Base-by-base conservation (phyloP, 2,797 vertebrate species). In the Bufotes viridis region DNA sequence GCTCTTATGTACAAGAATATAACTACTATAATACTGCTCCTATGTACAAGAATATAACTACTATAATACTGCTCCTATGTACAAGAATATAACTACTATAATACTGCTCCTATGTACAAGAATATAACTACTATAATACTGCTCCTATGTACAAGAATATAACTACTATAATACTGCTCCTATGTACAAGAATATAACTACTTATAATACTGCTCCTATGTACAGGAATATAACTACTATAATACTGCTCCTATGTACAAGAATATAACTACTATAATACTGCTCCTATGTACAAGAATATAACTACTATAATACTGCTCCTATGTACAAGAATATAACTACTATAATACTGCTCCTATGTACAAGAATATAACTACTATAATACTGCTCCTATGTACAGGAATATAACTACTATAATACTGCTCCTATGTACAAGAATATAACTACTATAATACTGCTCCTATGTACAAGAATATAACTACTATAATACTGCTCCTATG, bases 331-430 rank as follows among this genome's bases (percentile, higher is more conserved):
- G 63, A 65, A 65, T 65, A 65, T 65, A 65, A 65, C 63, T 65
- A 65, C 63, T 65, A 65, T 65, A 65, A 65, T 65, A 65, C 63
- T 65, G 22, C 63, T 24, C 22, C 63, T 65, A 65, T 65, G 15
- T 65, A 65, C 63, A 65, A 24, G 63, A 65, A 65, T 65, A 65
- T 65, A 65, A 65, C 63, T 65, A 65, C 63, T 65, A 65, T 65
- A 65, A 65, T 65, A 65, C 63, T 65, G 22, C 63, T 63, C 60
- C 60, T 63, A 22, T 63, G 11, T 63, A 63, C 60, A 63, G 10
- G 20, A 63, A 63, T 63, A 63, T 63, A 63, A 63, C 60, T 63
- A 22, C 20, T 63, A 63, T 63, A 63, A 63, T 63, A 63, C 60
- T 63, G 20, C 60, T n/a, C 61, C 61, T 65, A 65, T 65, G 14